phyloP scores from a whole-genome alignment of 1,140 invertebrate genomes.

The Brachystomella parvula region DNA sequence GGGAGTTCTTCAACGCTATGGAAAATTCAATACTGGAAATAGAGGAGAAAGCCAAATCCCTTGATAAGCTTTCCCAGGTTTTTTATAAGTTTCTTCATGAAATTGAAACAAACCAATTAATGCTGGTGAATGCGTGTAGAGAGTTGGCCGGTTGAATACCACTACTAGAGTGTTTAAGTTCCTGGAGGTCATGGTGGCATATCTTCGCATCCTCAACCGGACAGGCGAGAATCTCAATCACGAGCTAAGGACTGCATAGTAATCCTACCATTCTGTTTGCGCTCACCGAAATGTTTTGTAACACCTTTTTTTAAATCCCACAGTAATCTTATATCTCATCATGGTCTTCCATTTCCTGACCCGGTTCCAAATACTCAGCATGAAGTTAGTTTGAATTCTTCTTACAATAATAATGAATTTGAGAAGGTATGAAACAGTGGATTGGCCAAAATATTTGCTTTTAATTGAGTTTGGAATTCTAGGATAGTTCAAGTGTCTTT shows the following conservation, averaged over 20 bases:
- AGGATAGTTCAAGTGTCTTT: too few relatives aligned
- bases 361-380: not conserved
- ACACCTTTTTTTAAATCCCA: not conserved
- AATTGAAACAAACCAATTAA: not conserved
- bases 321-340: not conserved
- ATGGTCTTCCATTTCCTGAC: not conserved
- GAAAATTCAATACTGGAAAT: not conserved
- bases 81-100: not conserved
- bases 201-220: constrained; percentile 3
- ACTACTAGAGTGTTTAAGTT: not conserved
- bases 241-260: not conserved
- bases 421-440: too few relatives aligned
- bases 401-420: too few relatives aligned
- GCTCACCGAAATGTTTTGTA: not conserved
- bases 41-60: not conserved
- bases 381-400: not conserved
- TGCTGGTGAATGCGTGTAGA: not conserved
- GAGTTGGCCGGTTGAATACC: constrained; percentile 4
- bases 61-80: not conserved
- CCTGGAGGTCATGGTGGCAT: constrained; percentile 15
- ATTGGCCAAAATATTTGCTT: too few relatives aligned
- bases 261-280: constrained; percentile 7
- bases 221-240: not conserved
- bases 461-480: too few relatives aligned
- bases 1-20: not conserved